Conservation (phyloP, 2,888 invertebrate species). For the Frankliniella intonsa region DNA sequence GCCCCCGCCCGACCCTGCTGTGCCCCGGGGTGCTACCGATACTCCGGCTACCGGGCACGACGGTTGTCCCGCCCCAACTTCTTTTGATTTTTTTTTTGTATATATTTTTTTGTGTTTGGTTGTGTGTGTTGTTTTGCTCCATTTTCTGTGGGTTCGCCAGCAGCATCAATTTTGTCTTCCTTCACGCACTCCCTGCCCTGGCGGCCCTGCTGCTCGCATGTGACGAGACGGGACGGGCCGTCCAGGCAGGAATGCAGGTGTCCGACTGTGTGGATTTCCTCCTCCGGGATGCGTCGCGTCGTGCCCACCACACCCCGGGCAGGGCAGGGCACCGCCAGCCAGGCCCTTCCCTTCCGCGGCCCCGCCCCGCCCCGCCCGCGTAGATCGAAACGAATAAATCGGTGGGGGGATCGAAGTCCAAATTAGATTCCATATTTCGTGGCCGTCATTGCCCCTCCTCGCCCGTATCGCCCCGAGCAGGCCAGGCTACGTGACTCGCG, state of each 20-base stretch:
- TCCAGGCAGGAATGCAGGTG: no score
- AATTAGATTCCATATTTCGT: constrained; percentile 24
- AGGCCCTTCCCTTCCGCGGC: no score
- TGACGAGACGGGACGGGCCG: no score
- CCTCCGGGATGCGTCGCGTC: no score
- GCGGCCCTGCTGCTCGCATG: no score
- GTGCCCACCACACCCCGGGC: no score
- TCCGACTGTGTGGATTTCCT: no score
- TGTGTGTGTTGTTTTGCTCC: neutral
- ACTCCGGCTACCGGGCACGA: constrained; percentile 6
- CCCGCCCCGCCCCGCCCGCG: no score
- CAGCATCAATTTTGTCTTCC: neutral
- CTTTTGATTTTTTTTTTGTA: neutral
- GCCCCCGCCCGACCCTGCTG: neutral
- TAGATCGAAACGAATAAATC: neutral
- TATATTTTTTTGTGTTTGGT: neutral
- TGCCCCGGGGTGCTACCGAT: constrained; percentile 21
- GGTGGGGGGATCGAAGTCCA: neutral
- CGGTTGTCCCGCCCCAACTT: neutral
- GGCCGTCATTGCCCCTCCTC: neutral
- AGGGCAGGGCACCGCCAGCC: no score
- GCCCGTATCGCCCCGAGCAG: neutral
- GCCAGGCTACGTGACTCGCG: neutral
- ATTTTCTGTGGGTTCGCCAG: neutral
- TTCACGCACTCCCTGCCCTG: neutral